Evolutionary conservation across 2,113 vertebrate species (phyloP).

Genomic region (Motacilla tschutschensis): DNA sequence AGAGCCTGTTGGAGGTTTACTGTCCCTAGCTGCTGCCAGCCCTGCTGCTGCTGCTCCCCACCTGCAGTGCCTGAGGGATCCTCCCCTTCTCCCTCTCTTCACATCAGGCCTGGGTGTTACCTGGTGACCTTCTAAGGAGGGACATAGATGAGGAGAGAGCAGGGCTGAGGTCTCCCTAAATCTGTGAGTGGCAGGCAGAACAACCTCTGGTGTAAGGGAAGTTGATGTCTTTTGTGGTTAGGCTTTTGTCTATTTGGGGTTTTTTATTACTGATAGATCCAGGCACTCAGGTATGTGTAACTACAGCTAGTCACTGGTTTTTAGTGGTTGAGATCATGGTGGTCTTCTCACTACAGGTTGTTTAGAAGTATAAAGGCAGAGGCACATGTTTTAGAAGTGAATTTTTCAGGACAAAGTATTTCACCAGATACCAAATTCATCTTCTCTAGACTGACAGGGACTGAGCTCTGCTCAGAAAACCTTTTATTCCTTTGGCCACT

Average conservation of each 20-base stretch:
- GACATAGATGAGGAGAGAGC: neutral
- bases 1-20: neutral
- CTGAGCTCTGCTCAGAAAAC: slow-evolving; percentile 1
- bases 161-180: neutral
- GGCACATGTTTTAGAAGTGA: neutral
- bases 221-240: neutral
- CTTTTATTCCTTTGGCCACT: neutral
- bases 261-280: neutral
- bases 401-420: neutral
- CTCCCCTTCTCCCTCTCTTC: neutral
- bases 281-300: neutral
- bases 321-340: neutral
- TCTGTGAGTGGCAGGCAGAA: neutral
- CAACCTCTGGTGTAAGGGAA: neutral
- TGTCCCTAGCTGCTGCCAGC: neutral
- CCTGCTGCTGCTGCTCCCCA: neutral
- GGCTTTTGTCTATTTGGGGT: neutral
- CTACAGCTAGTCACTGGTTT: neutral
- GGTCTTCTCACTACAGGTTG: neutral
- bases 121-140: neutral
- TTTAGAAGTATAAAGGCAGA: neutral
- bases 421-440: neutral
- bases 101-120: neutral
- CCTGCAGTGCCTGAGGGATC: neutral
- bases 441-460: neutral